Percentiles rank a stretch among this genome's conserved stretches.
phyloP scores from a whole-genome alignment of 2,797 vertebrate species.

The Rhinoraja longicauda region DNA sequence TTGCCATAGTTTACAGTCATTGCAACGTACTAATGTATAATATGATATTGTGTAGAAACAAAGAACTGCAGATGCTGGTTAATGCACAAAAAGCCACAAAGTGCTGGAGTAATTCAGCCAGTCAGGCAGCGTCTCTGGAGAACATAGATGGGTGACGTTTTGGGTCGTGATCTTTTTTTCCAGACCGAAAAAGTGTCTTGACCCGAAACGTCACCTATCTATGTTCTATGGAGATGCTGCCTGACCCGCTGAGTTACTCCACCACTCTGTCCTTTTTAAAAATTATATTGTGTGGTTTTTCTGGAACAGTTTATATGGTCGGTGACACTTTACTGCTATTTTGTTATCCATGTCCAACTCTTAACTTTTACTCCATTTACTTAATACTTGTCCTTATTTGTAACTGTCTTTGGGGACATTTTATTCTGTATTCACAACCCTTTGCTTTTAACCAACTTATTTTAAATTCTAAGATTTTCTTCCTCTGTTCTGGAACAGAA shows the following conservation, averaged over 20 bases:
- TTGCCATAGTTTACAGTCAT: neutral
- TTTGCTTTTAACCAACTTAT: neutral
- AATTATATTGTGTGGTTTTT: no score
- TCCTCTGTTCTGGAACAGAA: neutral
- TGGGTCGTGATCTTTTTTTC: no score
- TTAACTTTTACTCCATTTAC: neutral
- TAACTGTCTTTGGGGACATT: neutral
- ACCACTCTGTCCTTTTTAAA: no score
- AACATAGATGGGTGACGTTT: no score
- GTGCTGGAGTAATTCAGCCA: no score
- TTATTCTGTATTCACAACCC: neutral
- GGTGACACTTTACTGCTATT: neutral
- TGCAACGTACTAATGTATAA: neutral
- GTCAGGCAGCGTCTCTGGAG: no score
- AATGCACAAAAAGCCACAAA: no score
- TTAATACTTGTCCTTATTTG: neutral
- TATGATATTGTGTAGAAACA: neutral
- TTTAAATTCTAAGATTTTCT: neutral
- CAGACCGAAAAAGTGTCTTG: no score
- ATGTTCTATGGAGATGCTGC: no score
- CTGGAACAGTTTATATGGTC: neutral
- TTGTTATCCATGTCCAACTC: neutral
- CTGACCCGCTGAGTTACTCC: no score
- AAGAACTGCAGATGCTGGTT: no score
- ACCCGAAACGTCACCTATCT: no score